Percentiles rank a stretch among this genome's conserved stretches.
Conservation (phyloP, 1,140 invertebrate genomes). For the Ostrea edulis region DNA sequence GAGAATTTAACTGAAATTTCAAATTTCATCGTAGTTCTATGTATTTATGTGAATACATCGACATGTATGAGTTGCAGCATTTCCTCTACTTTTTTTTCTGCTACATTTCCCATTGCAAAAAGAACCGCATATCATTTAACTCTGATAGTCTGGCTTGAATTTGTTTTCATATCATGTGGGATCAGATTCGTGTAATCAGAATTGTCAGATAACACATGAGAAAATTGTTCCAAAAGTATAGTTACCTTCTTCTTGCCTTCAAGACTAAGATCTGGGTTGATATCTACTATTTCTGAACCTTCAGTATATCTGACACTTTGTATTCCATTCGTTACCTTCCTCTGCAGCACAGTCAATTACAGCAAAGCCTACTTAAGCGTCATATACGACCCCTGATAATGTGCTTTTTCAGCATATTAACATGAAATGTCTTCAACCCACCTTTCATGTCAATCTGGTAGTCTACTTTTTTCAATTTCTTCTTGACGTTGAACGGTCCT, state of each 20-base stretch:
- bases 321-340: too few species aligned
- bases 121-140: too few species aligned
- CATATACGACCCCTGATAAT: too few species aligned
- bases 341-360: not conserved
- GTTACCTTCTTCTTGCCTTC: not conserved
- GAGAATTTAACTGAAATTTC: too few species aligned
- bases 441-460: conserved; percentile 17
- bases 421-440: too few species aligned
- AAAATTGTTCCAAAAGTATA: not conserved
- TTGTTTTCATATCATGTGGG: conserved; percentile 42
- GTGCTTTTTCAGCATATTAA: too few species aligned
- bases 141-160: too few species aligned
- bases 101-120: conserved; percentile 63
- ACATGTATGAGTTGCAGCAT: too few species aligned
- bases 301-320: not conserved
- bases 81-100: conserved; percentile 74
- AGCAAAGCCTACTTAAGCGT: not conserved
- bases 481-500: too few species aligned
- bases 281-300: not conserved
- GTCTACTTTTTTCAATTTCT: conserved; percentile 57
- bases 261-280: not conserved
- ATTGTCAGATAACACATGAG: conserved; percentile 42
- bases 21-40: too few species aligned
- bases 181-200: conserved; percentile 48
- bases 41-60: too few species aligned